A percentile compares a stretch with the other conserved stretches of the same genome.
Conservation (phyloP, 2,113 vertebrate species). For the Misgurnus mizolepis region DNA sequence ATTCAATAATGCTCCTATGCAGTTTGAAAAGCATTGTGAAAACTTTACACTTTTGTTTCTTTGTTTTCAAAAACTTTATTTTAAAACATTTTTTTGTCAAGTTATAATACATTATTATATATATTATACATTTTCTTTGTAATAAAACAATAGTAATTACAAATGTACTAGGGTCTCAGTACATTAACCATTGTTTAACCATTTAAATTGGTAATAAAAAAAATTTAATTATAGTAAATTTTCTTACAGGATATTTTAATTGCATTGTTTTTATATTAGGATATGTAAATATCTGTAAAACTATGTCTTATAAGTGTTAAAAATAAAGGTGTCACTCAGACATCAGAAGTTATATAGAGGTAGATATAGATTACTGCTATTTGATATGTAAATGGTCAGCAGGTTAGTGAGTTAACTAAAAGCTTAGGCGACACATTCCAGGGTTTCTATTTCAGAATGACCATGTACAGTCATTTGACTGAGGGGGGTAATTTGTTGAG, state of each 20-base stretch:
- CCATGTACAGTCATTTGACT: constrained; percentile 67
- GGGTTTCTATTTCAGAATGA: constrained; percentile 71
- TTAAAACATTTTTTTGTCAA: background rate
- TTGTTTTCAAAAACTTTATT: background rate
- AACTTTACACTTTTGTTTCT: background rate
- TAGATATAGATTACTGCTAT: constrained; percentile 29
- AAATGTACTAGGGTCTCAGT: too few species aligned
- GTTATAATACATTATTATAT: background rate
- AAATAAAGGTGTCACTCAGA: background rate
- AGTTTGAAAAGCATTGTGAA: too few species aligned
- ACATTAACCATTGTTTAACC: too few species aligned
- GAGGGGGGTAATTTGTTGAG: constrained; percentile 60
- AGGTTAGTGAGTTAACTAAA: constrained; percentile 54
- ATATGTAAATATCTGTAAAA: too few species aligned
- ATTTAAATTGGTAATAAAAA: too few species aligned
- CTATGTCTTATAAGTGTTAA: background rate
- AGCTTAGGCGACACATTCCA: constrained; percentile 73
- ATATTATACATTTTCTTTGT: too few species aligned
- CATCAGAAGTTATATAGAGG: background rate
- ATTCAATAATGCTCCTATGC: too few species aligned
- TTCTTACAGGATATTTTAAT: too few species aligned
- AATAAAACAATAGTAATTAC: too few species aligned
- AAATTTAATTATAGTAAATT: too few species aligned
- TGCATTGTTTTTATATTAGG: too few species aligned
- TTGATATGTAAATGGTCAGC: constrained; percentile 53